Evolutionary conservation across 2,113 vertebrate species (phyloP).

Genomic region (Cavia porcellus): DNA sequence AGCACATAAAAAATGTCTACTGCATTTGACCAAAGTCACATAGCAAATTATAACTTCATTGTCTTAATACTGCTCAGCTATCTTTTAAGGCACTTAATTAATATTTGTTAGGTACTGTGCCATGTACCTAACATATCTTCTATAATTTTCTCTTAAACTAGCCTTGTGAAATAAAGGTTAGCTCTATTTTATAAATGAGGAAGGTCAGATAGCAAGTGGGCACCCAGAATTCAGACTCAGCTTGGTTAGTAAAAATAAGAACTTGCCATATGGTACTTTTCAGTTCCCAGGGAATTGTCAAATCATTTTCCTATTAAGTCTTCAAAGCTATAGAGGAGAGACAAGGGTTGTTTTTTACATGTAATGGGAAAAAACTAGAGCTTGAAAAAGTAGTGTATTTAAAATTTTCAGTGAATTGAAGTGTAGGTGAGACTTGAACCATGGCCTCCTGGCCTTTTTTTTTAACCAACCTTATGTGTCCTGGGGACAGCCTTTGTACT

Average conservation of each 20-base stretch:
- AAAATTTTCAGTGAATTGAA: slow-evolving; percentile 28
- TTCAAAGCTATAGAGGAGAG: not conserved
- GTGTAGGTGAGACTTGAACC: not conserved
- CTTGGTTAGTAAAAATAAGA: slow-evolving; percentile 9
- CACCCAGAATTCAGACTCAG: not conserved
- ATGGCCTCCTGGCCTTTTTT: not conserved
- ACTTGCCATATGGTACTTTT: not conserved
- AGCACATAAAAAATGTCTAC: not conserved
- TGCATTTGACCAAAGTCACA: not conserved
- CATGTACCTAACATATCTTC: not conserved
- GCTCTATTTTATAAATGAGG: not conserved
- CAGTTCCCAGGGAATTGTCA: not conserved
- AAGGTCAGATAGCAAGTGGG: not conserved
- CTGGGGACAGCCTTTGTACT: not conserved
- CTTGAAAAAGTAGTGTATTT: not conserved
- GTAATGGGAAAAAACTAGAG: not conserved
- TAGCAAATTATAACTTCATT: not conserved
- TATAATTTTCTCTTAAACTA: slow-evolving; percentile 39
- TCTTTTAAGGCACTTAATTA: slow-evolving; percentile 39
- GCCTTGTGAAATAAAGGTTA: not conserved
- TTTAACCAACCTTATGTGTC: not conserved
- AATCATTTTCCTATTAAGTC: not conserved
- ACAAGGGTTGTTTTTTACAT: not conserved
- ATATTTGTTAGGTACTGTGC: slow-evolving; percentile 11
- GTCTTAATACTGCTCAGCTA: not conserved